Percentiles rank a stretch among this genome's conserved stretches.
Evolutionary conservation across 2,113 vertebrate genomes (phyloP).

Genomic region (Pica pica): DNA sequence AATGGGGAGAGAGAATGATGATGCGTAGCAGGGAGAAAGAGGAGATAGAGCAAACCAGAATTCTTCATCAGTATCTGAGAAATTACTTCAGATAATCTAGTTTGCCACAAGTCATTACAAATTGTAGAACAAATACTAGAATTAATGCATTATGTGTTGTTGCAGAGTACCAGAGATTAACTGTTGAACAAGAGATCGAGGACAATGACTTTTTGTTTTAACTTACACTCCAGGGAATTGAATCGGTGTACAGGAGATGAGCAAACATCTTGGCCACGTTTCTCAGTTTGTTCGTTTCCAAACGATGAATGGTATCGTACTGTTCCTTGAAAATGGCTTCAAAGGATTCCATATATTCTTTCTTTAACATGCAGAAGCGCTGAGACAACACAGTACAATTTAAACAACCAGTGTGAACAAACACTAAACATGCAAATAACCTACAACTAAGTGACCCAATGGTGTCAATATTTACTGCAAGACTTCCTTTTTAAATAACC

Average conservation of each 20-base stretch:
- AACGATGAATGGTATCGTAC: conserved; percentile 94
- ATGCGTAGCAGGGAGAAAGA: background rate
- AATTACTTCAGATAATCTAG: background rate
- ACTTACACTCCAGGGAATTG: conserved; percentile 96
- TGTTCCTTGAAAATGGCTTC: conserved; percentile 96
- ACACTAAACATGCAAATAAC: background rate
- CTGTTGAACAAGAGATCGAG: background rate
- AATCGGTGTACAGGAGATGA: conserved; percentile 95
- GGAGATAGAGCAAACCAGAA: background rate
- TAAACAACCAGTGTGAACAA: background rate
- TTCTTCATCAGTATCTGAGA: background rate
- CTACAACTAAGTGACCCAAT: background rate
- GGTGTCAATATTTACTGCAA: background rate
- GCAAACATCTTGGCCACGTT: conserved; percentile 98
- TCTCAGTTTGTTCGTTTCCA: conserved; percentile 97
- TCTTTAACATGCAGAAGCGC: conserved; percentile 97
- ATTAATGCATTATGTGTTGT: background rate
- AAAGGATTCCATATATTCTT: conserved; percentile 98
- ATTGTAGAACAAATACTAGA: background rate
- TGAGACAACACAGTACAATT: conserved; percentile 46
- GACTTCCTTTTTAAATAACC: background rate
- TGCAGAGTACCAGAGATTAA: background rate
- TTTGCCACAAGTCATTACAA: background rate
- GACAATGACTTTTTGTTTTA: background rate
- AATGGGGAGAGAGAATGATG: background rate